Evolutionary conservation across 2,888 invertebrate genomes (phyloP), one percentile per base, ranked within the genome.

Genomic region (Drosophila melanocephala): DNA sequence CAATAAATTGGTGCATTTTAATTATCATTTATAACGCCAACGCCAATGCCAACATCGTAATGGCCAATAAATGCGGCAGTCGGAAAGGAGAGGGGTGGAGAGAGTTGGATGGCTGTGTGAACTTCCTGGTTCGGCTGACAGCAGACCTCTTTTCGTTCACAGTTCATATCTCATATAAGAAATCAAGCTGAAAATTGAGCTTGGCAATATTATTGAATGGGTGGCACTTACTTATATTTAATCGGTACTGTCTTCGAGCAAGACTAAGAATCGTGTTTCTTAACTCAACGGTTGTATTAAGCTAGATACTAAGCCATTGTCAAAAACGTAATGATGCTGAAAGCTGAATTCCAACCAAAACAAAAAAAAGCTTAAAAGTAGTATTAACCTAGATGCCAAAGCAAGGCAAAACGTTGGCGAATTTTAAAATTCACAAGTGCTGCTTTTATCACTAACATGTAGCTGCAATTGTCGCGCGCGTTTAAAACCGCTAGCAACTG

Each of bases 1-100:
- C 72, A 78, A 77, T 84, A 79, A 90, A 87, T 87, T 89, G 85
- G 79, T 75, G 86, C 84, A 82, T 78, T 87, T 91, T 82, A 91
- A 91, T 87, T 89, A 87, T 77, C 85, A 82, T 81, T 89, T 74
- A 89, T 84, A 77, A 61, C 68, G 60, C 69, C 75, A 57, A 63
- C 66, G 26, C 37, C 37, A 56, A 28, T 14, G 28, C 35, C 68
- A 51, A 33, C 53, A 56, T 56, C 47, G 56, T 68, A 68, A 72
- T 65, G 70, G 51, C 28, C 57, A 42, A 33, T 32, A 51, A 59
- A 37, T 33, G 47, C 42, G 44, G 12, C 22, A 39, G 42, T 30
- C 28, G 14, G n/a, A 66, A 71, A 28, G 14, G 32, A n/a, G 10
- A 10, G n/a, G n/a, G 14, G 1, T 22, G 22, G 14, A 22, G 22